phyloP scores from a whole-genome alignment of 2,888 invertebrate species.

The Cataglyphis livida region DNA sequence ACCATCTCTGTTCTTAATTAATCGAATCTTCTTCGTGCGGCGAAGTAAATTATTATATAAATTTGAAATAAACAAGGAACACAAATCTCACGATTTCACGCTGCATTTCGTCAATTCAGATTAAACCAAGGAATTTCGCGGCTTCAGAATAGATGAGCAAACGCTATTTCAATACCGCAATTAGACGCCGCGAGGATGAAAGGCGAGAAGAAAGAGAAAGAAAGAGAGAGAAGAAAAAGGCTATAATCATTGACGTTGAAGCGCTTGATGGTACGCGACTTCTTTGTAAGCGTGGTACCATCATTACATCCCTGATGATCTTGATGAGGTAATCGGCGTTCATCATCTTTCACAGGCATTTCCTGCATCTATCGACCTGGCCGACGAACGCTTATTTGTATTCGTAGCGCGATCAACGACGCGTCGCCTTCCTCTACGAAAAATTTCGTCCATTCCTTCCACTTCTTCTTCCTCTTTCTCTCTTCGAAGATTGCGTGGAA shows the following conservation, averaged over 20 bases:
- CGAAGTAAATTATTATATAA: neutral
- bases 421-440: conserved; percentile 25
- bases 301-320: conserved; percentile 81
- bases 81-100: conserved; percentile 8
- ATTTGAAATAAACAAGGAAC: neutral
- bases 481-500: neutral
- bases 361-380: conserved; percentile 74
- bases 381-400: conserved; percentile 51
- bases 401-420: conserved; percentile 26
- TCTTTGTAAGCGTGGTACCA: conserved; percentile 78
- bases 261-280: conserved; percentile 68
- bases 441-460: neutral
- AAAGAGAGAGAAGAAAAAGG: conserved; percentile 54
- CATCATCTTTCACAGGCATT: conserved; percentile 81
- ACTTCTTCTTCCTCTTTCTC: too few species aligned
- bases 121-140: neutral
- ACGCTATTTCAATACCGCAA: conserved; percentile 27
- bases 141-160: conserved; percentile 9
- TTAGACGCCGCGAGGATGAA: conserved; percentile 30
- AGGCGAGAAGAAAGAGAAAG: conserved; percentile 49
- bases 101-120: neutral
- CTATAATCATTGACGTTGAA: conserved; percentile 65
- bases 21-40: neutral
- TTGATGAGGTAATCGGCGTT: conserved; percentile 82
- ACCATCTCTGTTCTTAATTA: neutral